phyloP scores from a whole-genome alignment of 23 tunicate genomes.

The Oikopleura dioica region DNA sequence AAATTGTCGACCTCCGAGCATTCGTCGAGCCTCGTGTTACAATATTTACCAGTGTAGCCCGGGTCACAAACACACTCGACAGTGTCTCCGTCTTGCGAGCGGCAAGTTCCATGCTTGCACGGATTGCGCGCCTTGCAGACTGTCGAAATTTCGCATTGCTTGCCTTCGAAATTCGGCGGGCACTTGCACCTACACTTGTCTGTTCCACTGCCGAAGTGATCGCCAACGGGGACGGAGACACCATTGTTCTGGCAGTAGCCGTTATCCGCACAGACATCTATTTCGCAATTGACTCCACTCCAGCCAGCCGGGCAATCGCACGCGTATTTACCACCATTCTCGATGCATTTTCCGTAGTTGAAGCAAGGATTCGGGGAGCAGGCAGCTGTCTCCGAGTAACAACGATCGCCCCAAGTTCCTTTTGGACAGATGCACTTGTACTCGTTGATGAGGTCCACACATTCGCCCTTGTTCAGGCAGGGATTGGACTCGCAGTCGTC shows the following conservation, averaged over 20 bases:
- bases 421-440: conserved; percentile 22
- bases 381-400: conserved; percentile 13
- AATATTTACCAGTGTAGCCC: conserved; percentile 55
- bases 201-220: not conserved
- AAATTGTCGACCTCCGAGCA: conserved; percentile 18
- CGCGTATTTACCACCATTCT: conserved; percentile 18
- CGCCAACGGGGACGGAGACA: not conserved
- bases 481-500: conserved; percentile 46
- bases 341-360: conserved; percentile 23
- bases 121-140: conserved; percentile 19
- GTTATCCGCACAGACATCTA: conserved; percentile 15
- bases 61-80: conserved; percentile 36
- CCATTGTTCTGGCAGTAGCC: not conserved
- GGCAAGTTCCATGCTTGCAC: conserved; percentile 44
- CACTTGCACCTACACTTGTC: not conserved
- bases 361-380: conserved; percentile 23
- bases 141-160: not conserved
- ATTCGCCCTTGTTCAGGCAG: conserved; percentile 26
- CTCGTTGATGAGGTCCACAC: conserved; percentile 14
- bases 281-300: conserved; percentile 19
- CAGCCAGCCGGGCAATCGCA: conserved; percentile 31
- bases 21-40: conserved; percentile 41
- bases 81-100: conserved; percentile 16
- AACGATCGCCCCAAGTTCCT: conserved; percentile 14
- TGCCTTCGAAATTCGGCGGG: not conserved